These are phyloP conservation scores for Prorops nasuta DNA, from an alignment of 1,140 invertebrate species.

Conservation along the genomic window DNA sequence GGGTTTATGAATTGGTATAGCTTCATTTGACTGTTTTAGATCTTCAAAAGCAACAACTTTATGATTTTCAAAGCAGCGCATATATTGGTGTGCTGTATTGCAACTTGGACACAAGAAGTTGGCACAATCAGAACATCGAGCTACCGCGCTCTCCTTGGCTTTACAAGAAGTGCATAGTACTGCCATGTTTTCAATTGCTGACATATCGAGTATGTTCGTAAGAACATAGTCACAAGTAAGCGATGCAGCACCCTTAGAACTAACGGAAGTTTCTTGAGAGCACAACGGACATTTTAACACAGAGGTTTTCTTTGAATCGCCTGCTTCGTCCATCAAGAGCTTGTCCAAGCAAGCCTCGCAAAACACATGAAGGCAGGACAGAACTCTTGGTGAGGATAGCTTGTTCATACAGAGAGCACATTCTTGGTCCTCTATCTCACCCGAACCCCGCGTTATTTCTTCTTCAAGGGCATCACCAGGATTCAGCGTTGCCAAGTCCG, in stretches of 20 bases:
- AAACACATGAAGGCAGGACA: conserved; percentile 91
- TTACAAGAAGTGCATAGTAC: conserved; percentile 86
- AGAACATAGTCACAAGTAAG: conserved; percentile 81
- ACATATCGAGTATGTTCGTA: conserved; percentile 82
- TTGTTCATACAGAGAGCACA: conserved; percentile 64
- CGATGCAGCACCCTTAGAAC: conserved; percentile 69
- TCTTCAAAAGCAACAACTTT: conserved; percentile 85
- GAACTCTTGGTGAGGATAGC: conserved; percentile 75
- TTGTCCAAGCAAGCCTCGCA: conserved; percentile 86
- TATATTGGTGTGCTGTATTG: conserved; percentile 89
- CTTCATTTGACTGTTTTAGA: conserved; percentile 73
- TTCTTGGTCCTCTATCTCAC: conserved; percentile 34
- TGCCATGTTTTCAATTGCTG: conserved; percentile 71
- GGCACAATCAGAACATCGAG: conserved; percentile 88
- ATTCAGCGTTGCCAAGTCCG: no score
- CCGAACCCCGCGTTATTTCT: conserved; percentile 29
- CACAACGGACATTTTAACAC: conserved; percentile 74
- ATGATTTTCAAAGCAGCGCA: conserved; percentile 93
- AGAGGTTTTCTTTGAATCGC: conserved; percentile 60
- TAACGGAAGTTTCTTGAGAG: conserved; percentile 77
- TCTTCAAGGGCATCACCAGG: conserved; percentile 40
- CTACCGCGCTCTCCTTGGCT: conserved; percentile 85
- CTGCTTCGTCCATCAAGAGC: conserved; percentile 69
- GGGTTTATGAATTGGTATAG: conserved; percentile 77
- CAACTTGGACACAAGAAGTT: conserved; percentile 91